Percentiles rank a stretch among this genome's conserved stretches.
Evolutionary conservation across 1,140 invertebrate species (phyloP).

Genomic region (Meloidogyne hapla): DNA sequence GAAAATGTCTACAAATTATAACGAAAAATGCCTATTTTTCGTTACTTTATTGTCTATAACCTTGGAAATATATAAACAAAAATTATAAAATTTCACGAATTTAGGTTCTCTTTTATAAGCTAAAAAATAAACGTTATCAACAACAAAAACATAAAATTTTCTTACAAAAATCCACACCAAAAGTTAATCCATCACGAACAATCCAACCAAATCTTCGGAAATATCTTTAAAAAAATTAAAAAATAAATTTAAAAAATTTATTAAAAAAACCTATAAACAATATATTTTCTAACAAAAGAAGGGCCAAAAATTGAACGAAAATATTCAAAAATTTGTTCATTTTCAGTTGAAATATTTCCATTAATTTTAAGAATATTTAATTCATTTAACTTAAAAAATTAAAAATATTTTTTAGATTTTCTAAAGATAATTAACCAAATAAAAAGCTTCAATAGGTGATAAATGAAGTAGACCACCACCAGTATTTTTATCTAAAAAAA

Average conservation of each 20-base stretch:
- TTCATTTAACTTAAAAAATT: background rate
- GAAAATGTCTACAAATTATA: too few relatives aligned
- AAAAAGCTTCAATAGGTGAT: slow-evolving; percentile 26
- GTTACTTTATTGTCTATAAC: too few relatives aligned
- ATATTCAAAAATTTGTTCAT: slow-evolving; percentile 12
- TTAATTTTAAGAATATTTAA: slow-evolving; percentile 4
- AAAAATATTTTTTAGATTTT: background rate
- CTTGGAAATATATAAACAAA: too few relatives aligned
- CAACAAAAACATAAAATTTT: too few relatives aligned
- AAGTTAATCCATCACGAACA: slow-evolving; percentile 31
- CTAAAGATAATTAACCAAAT: too few relatives aligned
- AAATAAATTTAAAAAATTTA: background rate
- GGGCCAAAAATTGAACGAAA: slow-evolving; percentile 8
- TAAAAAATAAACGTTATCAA: too few relatives aligned
- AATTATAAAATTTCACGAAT: too few relatives aligned
- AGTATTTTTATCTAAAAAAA: slow-evolving; percentile 2
- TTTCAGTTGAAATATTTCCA: background rate
- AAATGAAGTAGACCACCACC: slow-evolving; percentile 26
- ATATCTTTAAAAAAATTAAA: slow-evolving; percentile 22
- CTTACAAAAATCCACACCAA: slow-evolving; percentile 32
- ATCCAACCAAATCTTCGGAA: slow-evolving; percentile 30
- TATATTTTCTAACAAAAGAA: slow-evolving; percentile 18
- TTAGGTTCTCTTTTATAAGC: too few relatives aligned
- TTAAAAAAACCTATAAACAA: slow-evolving; percentile 28
- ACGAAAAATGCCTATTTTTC: too few relatives aligned